Conservation (phyloP, 2,797 vertebrate species). For the Propithecus deckenii region DNA sequence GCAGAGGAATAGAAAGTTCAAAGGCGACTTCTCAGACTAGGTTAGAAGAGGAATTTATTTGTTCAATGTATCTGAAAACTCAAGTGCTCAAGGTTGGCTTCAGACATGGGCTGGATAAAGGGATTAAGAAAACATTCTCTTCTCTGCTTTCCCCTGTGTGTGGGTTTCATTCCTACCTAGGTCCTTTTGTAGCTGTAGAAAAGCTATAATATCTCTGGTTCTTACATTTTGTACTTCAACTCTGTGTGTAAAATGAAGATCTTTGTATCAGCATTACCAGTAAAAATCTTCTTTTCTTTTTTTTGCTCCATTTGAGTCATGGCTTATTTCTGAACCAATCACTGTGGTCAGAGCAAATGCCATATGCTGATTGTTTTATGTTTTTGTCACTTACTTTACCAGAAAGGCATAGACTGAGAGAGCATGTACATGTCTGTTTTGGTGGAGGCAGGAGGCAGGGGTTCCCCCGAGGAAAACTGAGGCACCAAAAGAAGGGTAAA, state of each 20-base stretch:
- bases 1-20: not conserved
- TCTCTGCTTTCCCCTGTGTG: not conserved
- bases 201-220: not conserved
- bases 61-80: not conserved
- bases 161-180: not conserved
- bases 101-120: not conserved
- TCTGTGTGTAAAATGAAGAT: not conserved
- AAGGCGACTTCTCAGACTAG: not conserved
- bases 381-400: not conserved
- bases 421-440: not conserved
- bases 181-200: not conserved
- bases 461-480: not conserved
- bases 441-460: not conserved
- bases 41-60: conserved; percentile 8
- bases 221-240: not conserved
- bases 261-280: not conserved
- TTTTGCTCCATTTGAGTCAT: not conserved
- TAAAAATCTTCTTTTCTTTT: not conserved
- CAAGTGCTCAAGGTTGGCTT: not conserved
- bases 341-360: not conserved
- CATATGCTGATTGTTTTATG: not conserved
- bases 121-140: not conserved
- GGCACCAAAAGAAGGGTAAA: not conserved
- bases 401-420: not conserved
- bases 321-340: not conserved